Evolutionary conservation across 2,113 vertebrate genomes (phyloP), one percentile per base, ranked within the genome.

Genomic region (Gallinago paraguaiae): DNA sequence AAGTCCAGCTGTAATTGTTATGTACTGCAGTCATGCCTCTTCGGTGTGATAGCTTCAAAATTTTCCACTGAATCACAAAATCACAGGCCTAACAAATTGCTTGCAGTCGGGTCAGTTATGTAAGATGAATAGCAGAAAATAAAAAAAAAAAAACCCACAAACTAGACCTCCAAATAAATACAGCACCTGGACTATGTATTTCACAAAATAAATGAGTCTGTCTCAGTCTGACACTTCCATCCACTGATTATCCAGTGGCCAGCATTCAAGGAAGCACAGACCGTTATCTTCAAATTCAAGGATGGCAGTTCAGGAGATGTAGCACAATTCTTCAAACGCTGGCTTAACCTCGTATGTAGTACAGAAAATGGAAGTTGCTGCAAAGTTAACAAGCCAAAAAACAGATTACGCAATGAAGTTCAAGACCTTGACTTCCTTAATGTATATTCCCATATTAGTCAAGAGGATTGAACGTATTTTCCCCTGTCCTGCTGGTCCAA

Each of bases 401-500:
- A 78, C 60, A 16, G 9, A 68, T 53, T 59, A 46, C 72, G 8
- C 28, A 15, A 13, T 78, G 43, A 78, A 35, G 17, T 59, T 92
- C 53, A 72, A 75, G 60, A 12, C 18, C 9, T 61, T 69, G 6
- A 19, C 11, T 90, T 86, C 10, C 33, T 92, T 81, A 67, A 22
- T 37, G 4, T 63, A 19, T 56, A 64, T 41, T 2, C 3, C 35
- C 24, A 35, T 20, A 27, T 24, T 0, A 0, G 6, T 50, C 35
- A 64, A 3, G 1, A 76, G 46, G 20, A 25, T 35, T 41, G 54
- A 86, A 71, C 13, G 74, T 67, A 17, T 24, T 43, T 53, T 71
- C 7, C 48, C 17, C 31, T 48, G 56, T 51, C 60, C 31, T 75
- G 28, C 31, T 53, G 18, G 24, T 54, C 27, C 56, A 71, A 17